A percentile compares a stretch with the other conserved stretches of the same genome.
phyloP scores from a whole-genome alignment of 2,113 vertebrate species.

The Cyprinus carpio region DNA sequence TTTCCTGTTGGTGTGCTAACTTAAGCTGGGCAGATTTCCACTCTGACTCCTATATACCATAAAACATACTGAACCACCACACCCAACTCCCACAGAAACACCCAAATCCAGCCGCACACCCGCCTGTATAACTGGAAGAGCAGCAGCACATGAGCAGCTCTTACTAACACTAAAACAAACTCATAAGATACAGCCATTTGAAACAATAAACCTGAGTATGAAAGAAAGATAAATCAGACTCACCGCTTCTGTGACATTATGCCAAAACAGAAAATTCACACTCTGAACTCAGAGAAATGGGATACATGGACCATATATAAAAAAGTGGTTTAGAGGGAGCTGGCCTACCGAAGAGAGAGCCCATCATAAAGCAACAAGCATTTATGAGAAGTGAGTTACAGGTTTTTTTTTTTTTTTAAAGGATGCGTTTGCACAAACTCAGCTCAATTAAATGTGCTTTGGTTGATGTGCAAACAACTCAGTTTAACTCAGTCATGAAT shows the following conservation, averaged over 20 bases:
- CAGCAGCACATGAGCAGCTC: background rate
- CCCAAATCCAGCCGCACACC: conserved; percentile 25
- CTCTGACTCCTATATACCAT: conserved; percentile 12
- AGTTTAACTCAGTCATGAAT: background rate
- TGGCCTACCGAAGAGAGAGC: background rate
- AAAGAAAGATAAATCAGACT: background rate
- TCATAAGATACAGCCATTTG: background rate
- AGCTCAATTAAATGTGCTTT: background rate
- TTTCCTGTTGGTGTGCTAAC: conserved; percentile 30
- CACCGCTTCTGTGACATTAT: background rate
- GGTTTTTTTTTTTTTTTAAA: background rate
- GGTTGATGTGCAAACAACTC: background rate
- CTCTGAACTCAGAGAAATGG: background rate
- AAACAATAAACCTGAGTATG: background rate
- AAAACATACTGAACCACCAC: conserved; percentile 36
- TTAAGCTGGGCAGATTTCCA: conserved; percentile 42
- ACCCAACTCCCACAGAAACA: conserved; percentile 34
- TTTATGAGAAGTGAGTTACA: conserved; percentile 9
- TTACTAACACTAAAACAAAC: conserved; percentile 7
- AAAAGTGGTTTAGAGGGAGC: background rate
- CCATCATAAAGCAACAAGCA: background rate
- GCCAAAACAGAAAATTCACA: background rate
- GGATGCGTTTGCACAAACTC: background rate
- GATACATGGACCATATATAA: background rate
- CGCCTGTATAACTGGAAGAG: background rate